phyloP scores from a whole-genome alignment of 2,888 invertebrate species.

The Campopleginae sp. region DNA sequence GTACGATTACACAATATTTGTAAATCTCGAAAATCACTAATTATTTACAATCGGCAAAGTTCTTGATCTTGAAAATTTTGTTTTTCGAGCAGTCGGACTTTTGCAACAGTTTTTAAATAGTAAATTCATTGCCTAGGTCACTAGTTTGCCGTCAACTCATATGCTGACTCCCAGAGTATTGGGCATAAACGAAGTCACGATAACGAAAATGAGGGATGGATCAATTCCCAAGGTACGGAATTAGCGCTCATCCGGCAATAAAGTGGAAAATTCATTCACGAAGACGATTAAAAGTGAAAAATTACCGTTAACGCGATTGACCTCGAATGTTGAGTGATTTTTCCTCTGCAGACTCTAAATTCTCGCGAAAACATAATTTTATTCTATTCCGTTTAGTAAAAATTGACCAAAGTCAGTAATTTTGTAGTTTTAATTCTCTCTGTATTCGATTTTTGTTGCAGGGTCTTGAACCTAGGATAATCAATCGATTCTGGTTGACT shows the following conservation, averaged over 20 bases:
- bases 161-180: slow-evolving; percentile 89
- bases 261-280: neutral
- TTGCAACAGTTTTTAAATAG: no score
- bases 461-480: slow-evolving; percentile 87
- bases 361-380: neutral
- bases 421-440: neutral
- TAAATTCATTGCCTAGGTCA: slow-evolving; percentile 85
- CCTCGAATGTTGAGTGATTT: neutral
- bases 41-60: no score
- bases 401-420: no score
- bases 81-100: no score
- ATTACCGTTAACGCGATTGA: no score
- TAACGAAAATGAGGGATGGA: slow-evolving; percentile 79
- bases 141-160: slow-evolving; percentile 86
- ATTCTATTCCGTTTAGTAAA: no score
- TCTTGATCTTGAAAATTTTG: no score
- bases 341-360: neutral
- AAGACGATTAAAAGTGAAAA: no score
- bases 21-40: no score
- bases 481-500: slow-evolving; percentile 93
- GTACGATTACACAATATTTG: slow-evolving; percentile 83
- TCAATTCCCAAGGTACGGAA: slow-evolving; percentile 77
- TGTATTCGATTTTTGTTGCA: slow-evolving; percentile 77
- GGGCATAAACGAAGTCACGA: slow-evolving; percentile 90
- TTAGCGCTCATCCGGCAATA: slow-evolving; percentile 12